These are phyloP conservation scores for Numenius phaeopus DNA, from an alignment of 2,797 vertebrate species.

Conservation along the genomic window DNA sequence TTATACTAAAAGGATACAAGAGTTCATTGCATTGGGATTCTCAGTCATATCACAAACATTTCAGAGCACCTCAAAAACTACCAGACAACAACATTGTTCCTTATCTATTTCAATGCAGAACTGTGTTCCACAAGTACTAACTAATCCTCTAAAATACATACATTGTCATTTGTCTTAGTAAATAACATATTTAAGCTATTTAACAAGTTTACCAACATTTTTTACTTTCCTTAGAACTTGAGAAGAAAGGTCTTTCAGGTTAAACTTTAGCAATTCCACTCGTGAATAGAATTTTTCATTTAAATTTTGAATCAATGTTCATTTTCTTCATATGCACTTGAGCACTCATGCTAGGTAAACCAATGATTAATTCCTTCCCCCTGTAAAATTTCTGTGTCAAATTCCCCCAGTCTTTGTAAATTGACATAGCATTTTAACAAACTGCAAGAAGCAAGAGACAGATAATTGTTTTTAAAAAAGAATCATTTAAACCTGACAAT, in stretches of 20 bases:
- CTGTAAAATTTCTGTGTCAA: conserved; percentile 22
- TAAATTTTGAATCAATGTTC: conserved; percentile 56
- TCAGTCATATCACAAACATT: not conserved
- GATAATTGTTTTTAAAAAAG: conserved; percentile 48
- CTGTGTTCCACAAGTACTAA: not conserved
- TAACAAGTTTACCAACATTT: not conserved
- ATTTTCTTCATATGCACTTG: conserved; percentile 54
- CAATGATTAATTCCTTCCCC: conserved; percentile 47
- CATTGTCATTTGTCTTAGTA: not conserved
- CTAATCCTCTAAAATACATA: not conserved
- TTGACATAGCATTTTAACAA: conserved; percentile 48
- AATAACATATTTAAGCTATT: not conserved
- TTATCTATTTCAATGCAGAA: not conserved
- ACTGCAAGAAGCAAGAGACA: conserved; percentile 45
- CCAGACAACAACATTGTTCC: not conserved
- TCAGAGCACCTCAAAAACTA: not conserved
- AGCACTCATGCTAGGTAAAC: conserved; percentile 55
- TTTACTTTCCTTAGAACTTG: not conserved
- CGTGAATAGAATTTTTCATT: conserved; percentile 33
- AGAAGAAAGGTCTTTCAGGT: not conserved
- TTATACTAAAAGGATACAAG: not conserved
- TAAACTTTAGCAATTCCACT: conserved; percentile 6
- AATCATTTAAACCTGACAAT: conserved; percentile 55
- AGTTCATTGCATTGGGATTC: not conserved
- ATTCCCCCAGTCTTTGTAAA: conserved; percentile 46